These are phyloP conservation scores for Caradrina clavipalpis DNA, from an alignment of 2,888 invertebrate genomes.

Conservation along the genomic window DNA sequence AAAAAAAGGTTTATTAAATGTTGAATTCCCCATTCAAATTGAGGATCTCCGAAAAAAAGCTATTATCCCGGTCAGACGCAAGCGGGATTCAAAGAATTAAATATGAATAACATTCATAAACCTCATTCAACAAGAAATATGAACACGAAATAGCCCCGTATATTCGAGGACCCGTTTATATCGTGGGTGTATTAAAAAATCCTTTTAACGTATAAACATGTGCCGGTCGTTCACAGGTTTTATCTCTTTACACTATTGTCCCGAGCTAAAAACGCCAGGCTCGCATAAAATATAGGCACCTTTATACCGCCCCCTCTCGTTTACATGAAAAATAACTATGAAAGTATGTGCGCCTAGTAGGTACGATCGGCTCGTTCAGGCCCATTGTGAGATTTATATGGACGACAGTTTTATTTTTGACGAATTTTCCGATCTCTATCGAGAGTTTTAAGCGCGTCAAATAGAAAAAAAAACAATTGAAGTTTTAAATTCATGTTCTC, in stretches of 20 bases:
- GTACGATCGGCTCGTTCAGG: conserved; percentile 29
- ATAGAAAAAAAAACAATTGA: conserved; percentile 23
- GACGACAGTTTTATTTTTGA: conserved; percentile 20
- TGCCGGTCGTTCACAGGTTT: conserved; percentile 53
- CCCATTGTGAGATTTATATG: conserved; percentile 37
- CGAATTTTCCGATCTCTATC: conserved; percentile 23
- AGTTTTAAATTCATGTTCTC: conserved; percentile 36
- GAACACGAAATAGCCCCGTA: conserved; percentile 35
- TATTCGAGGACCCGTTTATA: conserved; percentile 38
- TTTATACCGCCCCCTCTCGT: conserved; percentile 58
- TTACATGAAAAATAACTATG: conserved; percentile 68
- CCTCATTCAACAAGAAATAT: conserved; percentile 49
- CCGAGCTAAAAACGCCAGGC: conserved; percentile 53
- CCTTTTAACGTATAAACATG: conserved; percentile 59
- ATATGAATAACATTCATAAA: conserved; percentile 57
- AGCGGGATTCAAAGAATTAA: conserved; percentile 48
- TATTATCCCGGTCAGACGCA: conserved; percentile 37
- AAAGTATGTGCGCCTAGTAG: conserved; percentile 65
- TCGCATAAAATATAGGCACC: conserved; percentile 61
- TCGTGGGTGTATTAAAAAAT: conserved; percentile 55
- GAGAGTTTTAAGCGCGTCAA: background rate
- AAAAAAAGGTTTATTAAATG: conserved; percentile 20
- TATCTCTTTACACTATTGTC: conserved; percentile 69
- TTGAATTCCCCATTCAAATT: conserved; percentile 42
- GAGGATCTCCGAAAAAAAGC: conserved; percentile 30